Evolutionary conservation across 2,888 invertebrate species (phyloP).

Genomic region (Ashinkailepas kermadecensis): DNA sequence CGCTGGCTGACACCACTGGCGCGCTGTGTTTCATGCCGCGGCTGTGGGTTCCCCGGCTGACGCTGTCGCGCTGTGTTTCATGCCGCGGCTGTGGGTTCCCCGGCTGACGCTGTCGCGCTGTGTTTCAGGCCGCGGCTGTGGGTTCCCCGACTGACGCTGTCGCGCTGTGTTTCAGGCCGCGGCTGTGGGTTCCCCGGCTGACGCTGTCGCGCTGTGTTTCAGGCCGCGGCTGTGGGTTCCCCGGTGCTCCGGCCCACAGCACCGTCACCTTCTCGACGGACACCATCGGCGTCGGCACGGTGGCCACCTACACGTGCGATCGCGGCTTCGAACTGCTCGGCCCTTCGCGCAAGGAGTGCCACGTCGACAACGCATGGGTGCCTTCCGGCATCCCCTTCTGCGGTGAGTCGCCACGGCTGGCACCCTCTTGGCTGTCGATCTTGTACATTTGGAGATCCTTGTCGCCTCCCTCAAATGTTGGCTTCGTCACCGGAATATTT

Average conservation of each 20-base stretch:
- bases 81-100: background rate
- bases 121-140: background rate
- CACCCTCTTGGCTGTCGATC: too few relatives aligned
- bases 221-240: slow-evolving; percentile 61
- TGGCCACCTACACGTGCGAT: slow-evolving; percentile 78
- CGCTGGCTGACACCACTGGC: slow-evolving; percentile 52
- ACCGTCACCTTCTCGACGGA: slow-evolving; percentile 62
- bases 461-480: too few relatives aligned
- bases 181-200: too few relatives aligned
- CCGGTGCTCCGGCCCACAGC: slow-evolving; percentile 84
- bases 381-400: slow-evolving; percentile 91
- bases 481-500: too few relatives aligned
- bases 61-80: background rate
- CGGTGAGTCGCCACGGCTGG: slow-evolving; percentile 56
- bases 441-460: too few relatives aligned
- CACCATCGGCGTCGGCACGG: slow-evolving; percentile 56
- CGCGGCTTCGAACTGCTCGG: slow-evolving; percentile 85
- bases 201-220: slow-evolving; percentile 27
- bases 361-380: slow-evolving; percentile 63
- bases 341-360: slow-evolving; percentile 69
- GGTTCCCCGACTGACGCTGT: background rate
- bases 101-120: background rate
- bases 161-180: too few relatives aligned
- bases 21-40: slow-evolving; percentile 18
- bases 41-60: too few relatives aligned